These are phyloP conservation scores for Nephrotoma flavescens DNA, from an alignment of 2,888 invertebrate genomes.

Conservation along the genomic window DNA sequence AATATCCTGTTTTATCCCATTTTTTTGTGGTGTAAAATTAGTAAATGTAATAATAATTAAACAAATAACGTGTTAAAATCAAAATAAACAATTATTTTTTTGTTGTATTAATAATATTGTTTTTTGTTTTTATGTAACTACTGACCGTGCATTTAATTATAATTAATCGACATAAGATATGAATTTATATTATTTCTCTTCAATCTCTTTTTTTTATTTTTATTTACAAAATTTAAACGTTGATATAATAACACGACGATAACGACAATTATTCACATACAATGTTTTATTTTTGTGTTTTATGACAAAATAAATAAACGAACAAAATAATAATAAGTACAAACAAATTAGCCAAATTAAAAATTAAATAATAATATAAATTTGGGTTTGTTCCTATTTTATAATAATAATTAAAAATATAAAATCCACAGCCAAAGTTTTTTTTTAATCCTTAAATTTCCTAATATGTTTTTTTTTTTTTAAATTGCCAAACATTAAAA, in stretches of 20 bases:
- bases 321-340: not conserved
- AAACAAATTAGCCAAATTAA: not conserved
- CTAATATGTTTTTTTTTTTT: not conserved
- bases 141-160: not conserved
- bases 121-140: not conserved
- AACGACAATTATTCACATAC: not conserved
- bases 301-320: not conserved
- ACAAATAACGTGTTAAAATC: not conserved
- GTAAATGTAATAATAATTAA: not conserved
- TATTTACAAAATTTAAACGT: not conserved
- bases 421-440: conserved; percentile 4
- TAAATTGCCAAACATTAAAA: not conserved
- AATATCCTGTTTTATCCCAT: not conserved
- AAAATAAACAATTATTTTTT: not conserved
- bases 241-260: not conserved
- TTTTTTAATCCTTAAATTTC: not conserved
- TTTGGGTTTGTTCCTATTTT: not conserved
- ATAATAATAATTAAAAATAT: not conserved
- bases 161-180: conserved; percentile 6
- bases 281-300: not conserved
- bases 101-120: not conserved
- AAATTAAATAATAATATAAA: not conserved
- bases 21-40: not conserved
- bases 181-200: not conserved
- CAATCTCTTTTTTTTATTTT: not conserved